phyloP scores from a whole-genome alignment of 2,797 vertebrate genomes.

The Acomys russatus region DNA sequence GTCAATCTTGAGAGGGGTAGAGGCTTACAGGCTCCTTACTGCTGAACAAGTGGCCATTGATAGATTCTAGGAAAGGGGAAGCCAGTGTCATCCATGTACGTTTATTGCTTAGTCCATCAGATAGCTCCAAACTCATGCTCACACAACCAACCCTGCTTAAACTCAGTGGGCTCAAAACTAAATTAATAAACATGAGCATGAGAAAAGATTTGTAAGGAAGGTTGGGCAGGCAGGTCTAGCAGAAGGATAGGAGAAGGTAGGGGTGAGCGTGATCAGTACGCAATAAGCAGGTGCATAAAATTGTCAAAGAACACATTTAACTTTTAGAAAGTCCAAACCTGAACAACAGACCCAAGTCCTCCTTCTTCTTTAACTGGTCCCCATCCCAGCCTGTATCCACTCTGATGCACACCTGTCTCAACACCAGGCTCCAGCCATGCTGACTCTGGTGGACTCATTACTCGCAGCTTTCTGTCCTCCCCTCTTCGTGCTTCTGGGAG shows the following conservation, averaged over 20 bases:
- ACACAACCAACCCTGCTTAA: not conserved
- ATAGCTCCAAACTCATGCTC: not conserved
- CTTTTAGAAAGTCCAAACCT: not conserved
- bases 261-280: not conserved
- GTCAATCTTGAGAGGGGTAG: not conserved
- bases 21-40: not conserved
- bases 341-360: not conserved
- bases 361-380: not conserved
- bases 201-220: not conserved
- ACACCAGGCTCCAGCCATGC: fast-evolving
- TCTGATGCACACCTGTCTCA: not conserved
- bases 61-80: not conserved
- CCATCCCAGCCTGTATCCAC: not conserved
- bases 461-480: not conserved
- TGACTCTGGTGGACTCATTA: not conserved
- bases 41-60: not conserved
- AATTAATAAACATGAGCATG: not conserved
- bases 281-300: not conserved
- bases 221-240: not conserved
- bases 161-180: not conserved
- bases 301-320: not conserved
- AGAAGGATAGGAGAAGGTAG: not conserved
- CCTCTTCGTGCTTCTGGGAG: fast-evolving
- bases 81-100: not conserved
- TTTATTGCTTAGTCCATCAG: not conserved